Evolutionary conservation across 2,113 vertebrate genomes (phyloP).

Genomic region (Ciconia boyciana): DNA sequence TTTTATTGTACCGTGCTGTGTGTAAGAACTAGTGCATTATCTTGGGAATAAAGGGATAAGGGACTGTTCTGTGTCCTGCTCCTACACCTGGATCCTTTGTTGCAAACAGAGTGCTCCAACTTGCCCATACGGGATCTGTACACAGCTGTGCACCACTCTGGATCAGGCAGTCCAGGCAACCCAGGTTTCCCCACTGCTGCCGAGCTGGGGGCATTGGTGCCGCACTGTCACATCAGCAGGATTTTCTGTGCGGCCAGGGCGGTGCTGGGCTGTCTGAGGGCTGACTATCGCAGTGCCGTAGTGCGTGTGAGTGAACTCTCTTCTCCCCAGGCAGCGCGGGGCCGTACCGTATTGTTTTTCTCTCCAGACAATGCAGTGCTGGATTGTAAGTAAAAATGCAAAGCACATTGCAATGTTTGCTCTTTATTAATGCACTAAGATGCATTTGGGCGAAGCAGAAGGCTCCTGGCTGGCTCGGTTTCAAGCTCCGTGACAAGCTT

Average conservation of each 20-base stretch:
- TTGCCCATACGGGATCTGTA: background rate
- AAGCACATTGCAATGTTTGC: slow-evolving; percentile 58
- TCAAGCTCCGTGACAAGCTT: slow-evolving; percentile 46
- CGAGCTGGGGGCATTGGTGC: background rate
- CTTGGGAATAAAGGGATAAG: background rate
- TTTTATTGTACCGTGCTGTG: background rate
- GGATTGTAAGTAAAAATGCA: slow-evolving; percentile 45
- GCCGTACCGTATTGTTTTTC: background rate
- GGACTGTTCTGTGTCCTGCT: background rate
- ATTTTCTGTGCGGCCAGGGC: background rate
- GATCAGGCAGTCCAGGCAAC: background rate
- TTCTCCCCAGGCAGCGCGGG: background rate
- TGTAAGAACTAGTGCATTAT: background rate
- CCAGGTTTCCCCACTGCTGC: background rate
- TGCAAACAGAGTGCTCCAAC: background rate
- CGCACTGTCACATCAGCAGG: background rate
- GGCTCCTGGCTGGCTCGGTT: slow-evolving; percentile 3
- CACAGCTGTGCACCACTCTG: background rate
- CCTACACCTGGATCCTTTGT: background rate
- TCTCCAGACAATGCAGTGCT: slow-evolving; percentile 32
- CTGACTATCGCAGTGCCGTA: background rate
- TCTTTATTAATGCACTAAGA: slow-evolving; percentile 58
- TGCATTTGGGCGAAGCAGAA: slow-evolving; percentile 20
- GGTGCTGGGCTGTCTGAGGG: background rate
- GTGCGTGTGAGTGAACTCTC: background rate